Evolutionary conservation across 2,797 vertebrate species (phyloP), one percentile per base, ranked within the genome.

Genomic region (Brachyalestes nurse): DNA sequence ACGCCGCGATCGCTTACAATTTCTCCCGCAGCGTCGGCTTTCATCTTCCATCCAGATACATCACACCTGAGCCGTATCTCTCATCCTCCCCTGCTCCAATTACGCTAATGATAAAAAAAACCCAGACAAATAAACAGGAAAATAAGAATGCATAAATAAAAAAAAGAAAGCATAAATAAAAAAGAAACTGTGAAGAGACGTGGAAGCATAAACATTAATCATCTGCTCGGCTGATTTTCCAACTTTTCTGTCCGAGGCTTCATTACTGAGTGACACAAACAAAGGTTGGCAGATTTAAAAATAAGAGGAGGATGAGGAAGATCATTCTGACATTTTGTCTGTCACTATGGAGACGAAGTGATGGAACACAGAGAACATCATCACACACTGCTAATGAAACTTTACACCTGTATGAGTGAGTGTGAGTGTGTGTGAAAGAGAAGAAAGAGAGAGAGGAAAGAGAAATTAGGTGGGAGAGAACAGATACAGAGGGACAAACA

Each of bases 301-400:
- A 51, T 4, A 6, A 49, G 21, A 49, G 13, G 45, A 47, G 19
- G 45, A 23, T 23, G 40, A 69, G n/a, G 38, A 69, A 10, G n/a
- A 69, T 34, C n/a, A n/a, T n/a, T n/a, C n/a, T n/a, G n/a, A n/a
- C n/a, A n/a, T n/a, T n/a, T n/a, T n/a, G n/a, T n/a, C n/a, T 66
- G 38, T 28, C 13, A 10, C 23, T n/a, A 21, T 28, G 61, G 61
- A 64, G 13, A 38, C 25, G 10, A 64, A 64, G 61, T 34, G 25
- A 34, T 17, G 2, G 25, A 64, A 14, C 23, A 28, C 5, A 28
- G 53, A 55, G 17, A 55, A 17, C n/a, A n/a, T n/a, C 16, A 19
- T 55, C 17, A 55, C 86, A 87, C 88, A 89, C 82, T 64, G 75
- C 78, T 91, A 91, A 92, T 91, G 91, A 89, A 88, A 87, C 77